Conservation (phyloP, 2,888 invertebrate species). For the Spodoptera exigua region DNA sequence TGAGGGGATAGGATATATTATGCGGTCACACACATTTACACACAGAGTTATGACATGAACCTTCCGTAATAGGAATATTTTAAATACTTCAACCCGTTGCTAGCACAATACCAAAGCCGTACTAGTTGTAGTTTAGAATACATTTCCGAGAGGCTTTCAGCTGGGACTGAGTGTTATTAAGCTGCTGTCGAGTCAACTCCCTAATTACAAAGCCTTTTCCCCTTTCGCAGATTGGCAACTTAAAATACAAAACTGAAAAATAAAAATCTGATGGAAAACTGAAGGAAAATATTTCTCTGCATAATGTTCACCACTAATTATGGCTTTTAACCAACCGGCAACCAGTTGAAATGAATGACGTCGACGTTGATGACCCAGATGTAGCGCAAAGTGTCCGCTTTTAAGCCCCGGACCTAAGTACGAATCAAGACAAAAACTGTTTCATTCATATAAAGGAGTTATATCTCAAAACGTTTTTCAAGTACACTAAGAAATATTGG, state of each 20-base stretch:
- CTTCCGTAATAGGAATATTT: conserved; percentile 42
- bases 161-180: conserved; percentile 67
- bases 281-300: conserved; percentile 51
- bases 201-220: conserved; percentile 70
- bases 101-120: conserved; percentile 45
- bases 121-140: conserved; percentile 54
- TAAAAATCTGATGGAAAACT: conserved; percentile 53
- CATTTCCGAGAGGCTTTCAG: conserved; percentile 60
- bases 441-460: neutral
- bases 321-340: conserved; percentile 42
- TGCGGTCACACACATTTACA: conserved; percentile 27
- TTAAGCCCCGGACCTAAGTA: conserved; percentile 21
- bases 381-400: conserved; percentile 36
- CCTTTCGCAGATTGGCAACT: conserved; percentile 64
- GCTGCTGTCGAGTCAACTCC: conserved; percentile 66
- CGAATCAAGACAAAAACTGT: conserved; percentile 5
- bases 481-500: too few species aligned
- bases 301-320: conserved; percentile 47
- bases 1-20: conserved; percentile 30
- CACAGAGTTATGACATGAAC: conserved; percentile 15
- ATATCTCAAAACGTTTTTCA: neutral
- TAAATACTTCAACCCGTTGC: conserved; percentile 44
- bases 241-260: conserved; percentile 60
- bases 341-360: conserved; percentile 43
- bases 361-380: conserved; percentile 40